These are phyloP conservation scores for Diadumene lineata DNA, from an alignment of 92 coral and sea anemone species.

Conservation along the genomic window DNA sequence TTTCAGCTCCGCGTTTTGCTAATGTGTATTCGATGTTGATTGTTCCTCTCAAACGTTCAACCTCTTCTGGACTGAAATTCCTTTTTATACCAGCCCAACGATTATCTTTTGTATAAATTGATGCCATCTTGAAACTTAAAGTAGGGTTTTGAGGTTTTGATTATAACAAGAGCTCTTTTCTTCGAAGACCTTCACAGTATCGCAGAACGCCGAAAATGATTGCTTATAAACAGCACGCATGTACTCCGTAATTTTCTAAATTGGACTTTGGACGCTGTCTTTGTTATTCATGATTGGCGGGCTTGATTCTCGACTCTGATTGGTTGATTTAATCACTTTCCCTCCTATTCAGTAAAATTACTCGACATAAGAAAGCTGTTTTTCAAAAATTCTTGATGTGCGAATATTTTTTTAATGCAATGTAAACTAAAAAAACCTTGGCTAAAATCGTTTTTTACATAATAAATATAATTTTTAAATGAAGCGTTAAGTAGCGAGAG, in stretches of 20 bases:
- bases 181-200: neutral
- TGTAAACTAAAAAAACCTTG: neutral
- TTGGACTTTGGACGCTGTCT: conserved; percentile 55
- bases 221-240: neutral
- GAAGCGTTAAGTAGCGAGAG: neutral
- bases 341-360: conserved; percentile 6
- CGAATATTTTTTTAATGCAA: neutral
- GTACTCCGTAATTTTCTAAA: no score
- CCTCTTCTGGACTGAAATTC: conserved; percentile 78
- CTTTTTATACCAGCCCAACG: conserved; percentile 89
- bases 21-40: conserved; percentile 80
- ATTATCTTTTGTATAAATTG: conserved; percentile 58
- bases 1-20: conserved; percentile 83
- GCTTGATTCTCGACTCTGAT: neutral
- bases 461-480: no score
- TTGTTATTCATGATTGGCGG: conserved; percentile 13
- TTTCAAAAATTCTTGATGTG: neutral
- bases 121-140: conserved; percentile 21
- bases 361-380: neutral
- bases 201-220: neutral
- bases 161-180: neutral
- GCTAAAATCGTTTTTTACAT: neutral
- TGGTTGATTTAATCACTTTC: conserved; percentile 7
- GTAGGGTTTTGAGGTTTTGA: conserved; percentile 16
- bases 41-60: conserved; percentile 77